phyloP scores from a whole-genome alignment of 2,797 vertebrate genomes.

The Carapus acus region DNA sequence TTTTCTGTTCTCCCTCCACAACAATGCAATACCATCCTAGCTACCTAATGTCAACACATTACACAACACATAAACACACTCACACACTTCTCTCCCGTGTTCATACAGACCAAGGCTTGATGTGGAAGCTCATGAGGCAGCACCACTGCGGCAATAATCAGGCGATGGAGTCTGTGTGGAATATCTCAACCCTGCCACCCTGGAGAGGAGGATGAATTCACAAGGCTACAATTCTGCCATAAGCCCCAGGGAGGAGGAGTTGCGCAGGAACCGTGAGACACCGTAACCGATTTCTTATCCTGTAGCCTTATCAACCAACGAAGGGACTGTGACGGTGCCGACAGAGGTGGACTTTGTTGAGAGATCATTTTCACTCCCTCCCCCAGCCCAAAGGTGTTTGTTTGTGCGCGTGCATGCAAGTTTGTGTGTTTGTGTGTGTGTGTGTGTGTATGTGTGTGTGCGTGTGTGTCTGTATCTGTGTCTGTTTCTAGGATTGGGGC shows the following conservation, averaged over 20 bases:
- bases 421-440: too few species aligned
- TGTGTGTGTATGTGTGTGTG: too few species aligned
- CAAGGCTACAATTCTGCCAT: slow-evolving; percentile 25
- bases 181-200: slow-evolving; percentile 42
- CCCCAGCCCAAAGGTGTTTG: background rate
- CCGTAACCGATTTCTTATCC: slow-evolving; percentile 43
- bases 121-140: slow-evolving; percentile 32
- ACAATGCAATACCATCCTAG: too few species aligned
- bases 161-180: slow-evolving; percentile 37
- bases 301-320: slow-evolving; percentile 31
- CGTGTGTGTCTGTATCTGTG: too few species aligned
- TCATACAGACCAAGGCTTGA: too few species aligned
- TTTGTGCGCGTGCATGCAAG: too few species aligned
- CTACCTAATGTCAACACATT: too few species aligned
- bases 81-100: slow-evolving; percentile 12
- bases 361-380: slow-evolving; percentile 24
- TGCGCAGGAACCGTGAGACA: slow-evolving; percentile 43
- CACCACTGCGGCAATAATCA: slow-evolving; percentile 36
- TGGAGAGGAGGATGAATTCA: slow-evolving; percentile 46
- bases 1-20: too few species aligned
- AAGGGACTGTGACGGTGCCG: slow-evolving; percentile 49
- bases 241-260: slow-evolving; percentile 34
- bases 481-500: too few species aligned
- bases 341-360: slow-evolving; percentile 33
- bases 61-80: too few species aligned